Base-by-base conservation (phyloP, 2,113 vertebrate species). In the Lampris megalopsis region DNA sequence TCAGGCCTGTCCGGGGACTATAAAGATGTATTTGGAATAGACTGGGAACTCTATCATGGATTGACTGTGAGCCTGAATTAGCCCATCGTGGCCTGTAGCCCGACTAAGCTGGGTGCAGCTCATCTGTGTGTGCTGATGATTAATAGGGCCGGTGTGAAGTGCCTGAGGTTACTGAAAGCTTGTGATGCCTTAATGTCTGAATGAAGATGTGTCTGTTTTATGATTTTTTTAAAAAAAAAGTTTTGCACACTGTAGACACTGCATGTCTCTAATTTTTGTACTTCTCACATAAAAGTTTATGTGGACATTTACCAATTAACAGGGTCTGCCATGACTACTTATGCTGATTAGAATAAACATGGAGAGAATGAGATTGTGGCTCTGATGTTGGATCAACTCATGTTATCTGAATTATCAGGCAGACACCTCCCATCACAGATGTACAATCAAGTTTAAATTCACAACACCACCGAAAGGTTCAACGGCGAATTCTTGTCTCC, bases 1-100 rank as follows among this genome's bases (percentile, higher is more conserved):
- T 69, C 67, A 63, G 68, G 70, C 77, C 80, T 72, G 80, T 86
- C 82, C 76, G 67, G 77, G 79, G 74, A 68, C 78, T 69, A 64
- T 82, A 81, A 81, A 82, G 87, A 90, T 88, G 87, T 63, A 74
- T 71, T 80, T 60, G 78, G 68, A 67, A 67, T 53, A 53, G 10
- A 52, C 24, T 11, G 11, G 37, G 38, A 77, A 72, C 75, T 83
- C 67, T 85, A 62, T 88, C 77, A 67, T 66, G 72, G 49, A 72
- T 13, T 0, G 41, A 79, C 62, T 48, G 62, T 54, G 37, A 67
- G 77, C 73, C 74, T 77, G 74, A 82, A 81, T 86, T 77, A 80
- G 81, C 68, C 64, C 35, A 85, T 77, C 41, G 8, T 59, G 59
- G 61, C 75, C 66, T 73, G 69, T 41, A 59, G 73, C 66, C 70